phyloP scores from a whole-genome alignment of 2,888 invertebrate species.

The Papilio elwesi region DNA sequence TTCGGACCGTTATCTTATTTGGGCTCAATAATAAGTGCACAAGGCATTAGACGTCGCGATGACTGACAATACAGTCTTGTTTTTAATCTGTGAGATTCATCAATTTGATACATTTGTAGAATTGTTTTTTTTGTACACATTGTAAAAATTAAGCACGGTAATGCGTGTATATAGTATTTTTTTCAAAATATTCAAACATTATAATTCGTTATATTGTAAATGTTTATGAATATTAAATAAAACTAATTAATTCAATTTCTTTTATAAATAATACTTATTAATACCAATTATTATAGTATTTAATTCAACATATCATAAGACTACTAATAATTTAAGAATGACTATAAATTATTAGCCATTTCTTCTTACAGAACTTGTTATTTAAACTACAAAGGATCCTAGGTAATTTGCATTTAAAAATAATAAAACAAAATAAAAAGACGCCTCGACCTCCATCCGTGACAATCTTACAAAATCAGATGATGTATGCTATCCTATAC shows the following conservation, averaged over 20 bases:
- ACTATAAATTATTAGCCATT: neutral
- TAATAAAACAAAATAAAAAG: neutral
- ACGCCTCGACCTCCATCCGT: neutral
- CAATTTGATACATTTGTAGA: constrained; percentile 19
- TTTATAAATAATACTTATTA: too few relatives aligned
- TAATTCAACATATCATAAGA: too few relatives aligned
- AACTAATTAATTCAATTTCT: too few relatives aligned
- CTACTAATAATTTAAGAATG: neutral
- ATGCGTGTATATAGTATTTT: too few relatives aligned
- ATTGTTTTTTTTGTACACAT: neutral
- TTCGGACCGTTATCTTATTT: constrained; percentile 37
- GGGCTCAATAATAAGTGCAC: constrained; percentile 41
- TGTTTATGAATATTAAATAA: too few relatives aligned
- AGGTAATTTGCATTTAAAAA: neutral
- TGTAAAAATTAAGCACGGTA: too few relatives aligned
- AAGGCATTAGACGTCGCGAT: neutral
- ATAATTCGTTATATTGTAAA: too few relatives aligned
- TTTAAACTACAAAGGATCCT: neutral
- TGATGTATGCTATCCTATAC: constrained; percentile 42
- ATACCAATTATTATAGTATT: too few relatives aligned
- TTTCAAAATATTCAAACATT: too few relatives aligned
- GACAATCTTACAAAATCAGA: constrained; percentile 29
- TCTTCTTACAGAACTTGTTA: neutral
- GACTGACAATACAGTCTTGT: constrained; percentile 40
- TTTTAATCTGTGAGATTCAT: constrained; percentile 35